These are phyloP conservation scores for Dendrocincla tyrannina DNA, from an alignment of 2,797 vertebrate species.

Conservation along the genomic window DNA sequence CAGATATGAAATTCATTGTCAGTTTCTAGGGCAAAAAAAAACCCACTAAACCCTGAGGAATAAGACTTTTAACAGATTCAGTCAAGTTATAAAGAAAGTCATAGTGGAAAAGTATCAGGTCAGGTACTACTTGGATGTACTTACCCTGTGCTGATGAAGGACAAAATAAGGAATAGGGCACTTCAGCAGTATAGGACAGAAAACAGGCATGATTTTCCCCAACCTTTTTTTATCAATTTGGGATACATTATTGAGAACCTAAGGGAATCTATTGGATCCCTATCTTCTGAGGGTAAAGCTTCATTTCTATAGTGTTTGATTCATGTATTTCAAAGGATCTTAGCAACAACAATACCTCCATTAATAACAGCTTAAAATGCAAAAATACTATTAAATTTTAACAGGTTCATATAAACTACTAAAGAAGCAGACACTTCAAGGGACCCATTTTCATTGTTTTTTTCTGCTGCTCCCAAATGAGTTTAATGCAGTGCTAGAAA, in stretches of 20 bases:
- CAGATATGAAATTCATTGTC: background rate
- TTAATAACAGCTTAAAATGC: background rate
- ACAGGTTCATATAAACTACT: background rate
- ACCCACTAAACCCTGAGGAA: background rate
- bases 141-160: background rate
- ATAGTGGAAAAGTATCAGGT: background rate
- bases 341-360: background rate
- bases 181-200: background rate
- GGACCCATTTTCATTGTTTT: background rate
- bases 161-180: background rate
- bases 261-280: background rate
- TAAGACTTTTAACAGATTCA: background rate
- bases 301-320: background rate
- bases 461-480: background rate
- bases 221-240: fast-evolving
- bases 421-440: background rate
- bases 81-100: background rate
- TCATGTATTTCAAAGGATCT: background rate
- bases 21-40: background rate
- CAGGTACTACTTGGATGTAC: background rate
- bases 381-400: background rate
- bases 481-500: background rate
- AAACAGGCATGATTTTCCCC: background rate
- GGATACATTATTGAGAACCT: background rate
- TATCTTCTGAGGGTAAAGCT: background rate